Conservation (phyloP, 2,797 vertebrate species). For the Valencia hispanica region DNA sequence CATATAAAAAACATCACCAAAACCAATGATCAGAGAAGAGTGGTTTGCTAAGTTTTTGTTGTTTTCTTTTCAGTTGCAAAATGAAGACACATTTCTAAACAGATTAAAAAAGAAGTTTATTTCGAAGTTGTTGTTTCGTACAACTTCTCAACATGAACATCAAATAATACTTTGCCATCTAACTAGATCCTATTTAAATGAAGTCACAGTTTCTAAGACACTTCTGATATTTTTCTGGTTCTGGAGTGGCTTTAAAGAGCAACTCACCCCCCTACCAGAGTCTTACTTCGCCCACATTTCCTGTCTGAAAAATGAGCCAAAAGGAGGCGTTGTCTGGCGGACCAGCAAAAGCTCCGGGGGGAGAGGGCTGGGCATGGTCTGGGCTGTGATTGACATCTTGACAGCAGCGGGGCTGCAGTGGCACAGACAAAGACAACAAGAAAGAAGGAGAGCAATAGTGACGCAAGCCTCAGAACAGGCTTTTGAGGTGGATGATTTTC, state of each 20-base stretch:
- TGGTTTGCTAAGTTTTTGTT: not conserved
- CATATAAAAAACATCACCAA: not conserved
- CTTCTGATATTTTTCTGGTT: not conserved
- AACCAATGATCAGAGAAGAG: not conserved
- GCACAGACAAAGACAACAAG: too few relatives aligned
- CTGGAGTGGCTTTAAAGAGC: not conserved
- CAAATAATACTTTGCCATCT: not conserved
- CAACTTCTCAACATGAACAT: not conserved
- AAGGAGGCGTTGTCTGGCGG: too few relatives aligned
- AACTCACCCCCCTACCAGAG: too few relatives aligned
- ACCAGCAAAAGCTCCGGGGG: too few relatives aligned
- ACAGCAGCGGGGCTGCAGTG: too few relatives aligned
- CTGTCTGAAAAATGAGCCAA: too few relatives aligned
- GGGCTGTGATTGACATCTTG: too few relatives aligned
- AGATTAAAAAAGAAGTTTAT: not conserved
- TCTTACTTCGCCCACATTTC: too few relatives aligned
- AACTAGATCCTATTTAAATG: not conserved
- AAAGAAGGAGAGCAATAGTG: too few relatives aligned
- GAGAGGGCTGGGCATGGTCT: too few relatives aligned
- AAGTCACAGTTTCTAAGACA: not conserved
- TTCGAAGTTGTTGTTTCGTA: not conserved
- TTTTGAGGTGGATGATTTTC: too few relatives aligned
- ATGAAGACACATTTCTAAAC: not conserved
- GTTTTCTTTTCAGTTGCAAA: not conserved
- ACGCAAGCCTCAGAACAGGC: too few relatives aligned